Conservation (phyloP, 2,888 invertebrate species). For the Sphinx pinastri region DNA sequence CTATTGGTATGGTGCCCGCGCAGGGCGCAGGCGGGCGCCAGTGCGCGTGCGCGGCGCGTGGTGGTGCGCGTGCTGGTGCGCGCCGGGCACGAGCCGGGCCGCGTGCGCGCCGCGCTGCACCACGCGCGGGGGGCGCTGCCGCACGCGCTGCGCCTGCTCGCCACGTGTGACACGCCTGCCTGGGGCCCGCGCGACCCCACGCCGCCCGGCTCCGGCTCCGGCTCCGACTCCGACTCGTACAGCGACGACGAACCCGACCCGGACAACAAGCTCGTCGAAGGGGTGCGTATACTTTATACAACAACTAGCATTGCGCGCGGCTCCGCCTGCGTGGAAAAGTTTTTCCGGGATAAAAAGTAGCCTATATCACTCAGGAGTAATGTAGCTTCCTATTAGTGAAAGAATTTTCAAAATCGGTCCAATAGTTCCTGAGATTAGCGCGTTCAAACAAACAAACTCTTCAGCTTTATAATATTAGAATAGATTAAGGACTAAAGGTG, state of each 20-base stretch:
- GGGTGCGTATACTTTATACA: conserved; percentile 58
- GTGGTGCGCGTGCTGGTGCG: not conserved
- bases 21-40: not conserved
- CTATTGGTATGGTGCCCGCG: conserved; percentile 35
- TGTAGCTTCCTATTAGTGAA: too few relatives aligned
- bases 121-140: not conserved
- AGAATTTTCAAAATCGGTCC: too few relatives aligned
- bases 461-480: too few relatives aligned
- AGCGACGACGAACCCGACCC: conserved; percentile 56
- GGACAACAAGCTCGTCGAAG: conserved; percentile 59
- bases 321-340: too few relatives aligned
- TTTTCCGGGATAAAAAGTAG: too few relatives aligned
- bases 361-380: too few relatives aligned
- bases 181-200: too few relatives aligned
- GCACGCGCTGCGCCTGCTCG: not conserved
- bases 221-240: conserved; percentile 43
- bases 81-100: not conserved
- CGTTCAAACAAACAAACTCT: too few relatives aligned
- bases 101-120: not conserved
- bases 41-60: not conserved
- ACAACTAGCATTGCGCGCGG: too few relatives aligned
- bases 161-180: not conserved
- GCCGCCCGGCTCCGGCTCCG: too few relatives aligned
- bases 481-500: too few relatives aligned
- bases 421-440: too few relatives aligned